Evolutionary conservation across 1,140 invertebrate species (phyloP).

Genomic region (Cyphomyrmex costatus): DNA sequence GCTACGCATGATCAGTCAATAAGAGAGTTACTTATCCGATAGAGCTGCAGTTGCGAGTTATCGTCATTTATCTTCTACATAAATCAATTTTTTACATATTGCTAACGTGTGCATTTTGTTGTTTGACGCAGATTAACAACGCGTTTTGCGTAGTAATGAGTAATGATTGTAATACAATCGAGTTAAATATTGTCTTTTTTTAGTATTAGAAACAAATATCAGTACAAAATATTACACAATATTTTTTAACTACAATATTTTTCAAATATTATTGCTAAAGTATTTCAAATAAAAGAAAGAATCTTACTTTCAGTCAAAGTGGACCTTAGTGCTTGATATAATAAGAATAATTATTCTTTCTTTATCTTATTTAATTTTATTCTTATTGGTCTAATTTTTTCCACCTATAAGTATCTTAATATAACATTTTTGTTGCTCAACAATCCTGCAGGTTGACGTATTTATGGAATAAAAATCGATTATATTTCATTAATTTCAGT

Average conservation of each 20-base stretch:
- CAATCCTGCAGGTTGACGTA: background rate
- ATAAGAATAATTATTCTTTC: too few species aligned
- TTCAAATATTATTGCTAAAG: background rate
- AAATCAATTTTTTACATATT: conserved; percentile 14
- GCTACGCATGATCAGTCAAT: background rate
- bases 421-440: background rate
- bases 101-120: conserved; percentile 12
- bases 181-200: background rate
- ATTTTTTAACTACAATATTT: background rate
- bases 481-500: conserved; percentile 15
- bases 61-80: conserved; percentile 16
- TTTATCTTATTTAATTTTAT: too few species aligned
- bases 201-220: background rate
- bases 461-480: background rate
- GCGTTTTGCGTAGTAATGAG: background rate
- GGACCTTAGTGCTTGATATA: too few species aligned
- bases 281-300: background rate
- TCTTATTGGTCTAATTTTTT: too few species aligned
- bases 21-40: conserved; percentile 6
- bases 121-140: conserved; percentile 1
- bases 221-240: background rate
- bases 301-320: too few species aligned
- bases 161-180: background rate
- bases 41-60: background rate
- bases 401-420: too few species aligned